phyloP scores from a whole-genome alignment of 2,113 vertebrate genomes.

The Meleagris gallopavo region DNA sequence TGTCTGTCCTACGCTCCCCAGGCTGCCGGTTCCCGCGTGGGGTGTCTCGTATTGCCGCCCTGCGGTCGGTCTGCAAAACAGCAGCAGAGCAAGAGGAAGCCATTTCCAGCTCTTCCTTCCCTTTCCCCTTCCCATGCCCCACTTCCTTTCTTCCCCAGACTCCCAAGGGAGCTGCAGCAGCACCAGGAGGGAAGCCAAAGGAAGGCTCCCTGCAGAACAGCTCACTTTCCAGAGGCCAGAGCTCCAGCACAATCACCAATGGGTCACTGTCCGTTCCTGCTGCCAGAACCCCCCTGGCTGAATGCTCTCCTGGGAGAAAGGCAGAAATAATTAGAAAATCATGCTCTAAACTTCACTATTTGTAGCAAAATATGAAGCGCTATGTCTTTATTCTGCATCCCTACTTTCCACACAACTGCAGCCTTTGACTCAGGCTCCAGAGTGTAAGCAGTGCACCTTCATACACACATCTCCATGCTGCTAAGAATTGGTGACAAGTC shows the following conservation, averaged over 20 bases:
- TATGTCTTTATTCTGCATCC: background rate
- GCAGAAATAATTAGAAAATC: background rate
- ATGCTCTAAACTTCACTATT: background rate
- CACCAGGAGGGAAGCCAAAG: background rate
- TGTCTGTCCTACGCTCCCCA: background rate
- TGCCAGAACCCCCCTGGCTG: background rate
- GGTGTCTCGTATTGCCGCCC: slow-evolving; percentile 12
- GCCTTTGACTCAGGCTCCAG: background rate
- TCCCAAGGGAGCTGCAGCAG: background rate
- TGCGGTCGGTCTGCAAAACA: background rate
- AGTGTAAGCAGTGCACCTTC: rapidly evolving
- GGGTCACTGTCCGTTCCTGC: background rate
- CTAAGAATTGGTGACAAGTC: background rate
- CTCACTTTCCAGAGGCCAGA: background rate
- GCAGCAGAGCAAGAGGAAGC: slow-evolving; percentile 24
- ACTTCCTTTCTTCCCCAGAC: background rate
- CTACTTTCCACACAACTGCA: background rate
- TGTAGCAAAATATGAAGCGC: background rate
- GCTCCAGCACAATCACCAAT: background rate
- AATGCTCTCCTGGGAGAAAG: background rate
- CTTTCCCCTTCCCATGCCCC: background rate
- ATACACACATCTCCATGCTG: background rate
- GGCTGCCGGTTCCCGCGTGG: background rate
- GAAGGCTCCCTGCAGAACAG: background rate
- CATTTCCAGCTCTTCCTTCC: slow-evolving; percentile 33